Evolutionary conservation across 2,888 invertebrate genomes (phyloP).

Genomic region (Diarsia rubi): DNA sequence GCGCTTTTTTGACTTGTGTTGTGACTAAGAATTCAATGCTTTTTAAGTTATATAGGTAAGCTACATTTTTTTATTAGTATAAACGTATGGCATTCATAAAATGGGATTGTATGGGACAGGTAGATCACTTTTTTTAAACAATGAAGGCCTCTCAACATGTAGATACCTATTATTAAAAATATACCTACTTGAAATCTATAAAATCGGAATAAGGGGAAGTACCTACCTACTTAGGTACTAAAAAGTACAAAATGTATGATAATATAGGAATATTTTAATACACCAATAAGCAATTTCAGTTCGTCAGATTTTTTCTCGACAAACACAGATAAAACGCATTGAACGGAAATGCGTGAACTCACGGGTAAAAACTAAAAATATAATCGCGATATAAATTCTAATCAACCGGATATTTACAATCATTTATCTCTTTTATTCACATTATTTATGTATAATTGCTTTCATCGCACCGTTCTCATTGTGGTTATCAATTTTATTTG

Average conservation of each 20-base stretch:
- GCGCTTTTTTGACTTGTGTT: neutral
- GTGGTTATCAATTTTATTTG: conserved; percentile 52
- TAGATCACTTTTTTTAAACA: neutral
- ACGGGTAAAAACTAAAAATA: conserved; percentile 45
- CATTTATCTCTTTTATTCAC: conserved; percentile 50
- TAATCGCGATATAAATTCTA: conserved; percentile 39
- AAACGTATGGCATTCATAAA: neutral
- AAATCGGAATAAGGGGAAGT: too few relatives aligned
- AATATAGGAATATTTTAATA: too few relatives aligned
- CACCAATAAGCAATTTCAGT: neutral
- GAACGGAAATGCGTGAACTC: conserved; percentile 48
- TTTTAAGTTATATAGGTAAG: too few relatives aligned
- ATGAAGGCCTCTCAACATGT: neutral
- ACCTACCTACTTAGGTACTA: neutral
- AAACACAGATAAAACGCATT: conserved; percentile 35
- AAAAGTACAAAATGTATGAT: neutral
- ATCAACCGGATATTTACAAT: conserved; percentile 51
- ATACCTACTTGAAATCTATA: neutral
- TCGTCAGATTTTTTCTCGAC: conserved; percentile 31
- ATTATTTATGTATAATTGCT: conserved; percentile 47
- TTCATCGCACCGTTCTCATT: conserved; percentile 50
- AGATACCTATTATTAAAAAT: neutral
- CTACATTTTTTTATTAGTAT: too few relatives aligned
- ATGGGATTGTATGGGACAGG: neutral
- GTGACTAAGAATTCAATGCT: neutral